phyloP scores from a whole-genome alignment of 2,888 invertebrate genomes.

The Melanargia galathea region DNA sequence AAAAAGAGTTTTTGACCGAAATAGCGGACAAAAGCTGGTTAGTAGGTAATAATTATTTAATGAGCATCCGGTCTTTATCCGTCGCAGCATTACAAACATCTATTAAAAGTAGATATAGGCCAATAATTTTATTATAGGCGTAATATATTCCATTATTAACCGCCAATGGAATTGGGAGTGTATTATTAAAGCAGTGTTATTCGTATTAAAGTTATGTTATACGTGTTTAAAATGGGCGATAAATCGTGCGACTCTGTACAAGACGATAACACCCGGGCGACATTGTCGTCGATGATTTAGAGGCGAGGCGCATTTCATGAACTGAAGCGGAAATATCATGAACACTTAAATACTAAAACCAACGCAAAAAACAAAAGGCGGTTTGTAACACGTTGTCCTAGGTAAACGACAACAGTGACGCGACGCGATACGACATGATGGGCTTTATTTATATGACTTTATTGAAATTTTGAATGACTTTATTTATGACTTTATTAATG shows the following conservation, averaged over 20 bases:
- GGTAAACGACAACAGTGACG: too few relatives aligned
- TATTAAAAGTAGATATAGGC: neutral
- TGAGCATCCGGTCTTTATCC: neutral
- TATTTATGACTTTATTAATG: too few relatives aligned
- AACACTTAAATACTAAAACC: too few relatives aligned
- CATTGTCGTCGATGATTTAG: conserved; percentile 20
- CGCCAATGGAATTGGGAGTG: conserved; percentile 21
- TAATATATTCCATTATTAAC: conserved; percentile 30
- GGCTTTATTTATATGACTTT: too few relatives aligned
- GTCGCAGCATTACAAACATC: neutral
- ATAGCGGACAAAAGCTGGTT: too few relatives aligned
- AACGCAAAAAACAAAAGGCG: too few relatives aligned
- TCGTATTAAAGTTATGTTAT: conserved; percentile 30
- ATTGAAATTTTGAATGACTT: too few relatives aligned
- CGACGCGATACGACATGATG: too few relatives aligned
- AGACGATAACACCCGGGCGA: conserved; percentile 32
- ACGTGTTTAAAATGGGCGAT: conserved; percentile 24
- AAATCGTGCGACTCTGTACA: conserved; percentile 29
- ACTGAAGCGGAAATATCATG: conserved; percentile 5
- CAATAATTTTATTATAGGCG: conserved; percentile 17
- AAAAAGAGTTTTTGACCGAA: too few relatives aligned
- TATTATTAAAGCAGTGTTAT: conserved; percentile 32
- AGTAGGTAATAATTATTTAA: too few relatives aligned
- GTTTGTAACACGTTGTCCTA: too few relatives aligned
- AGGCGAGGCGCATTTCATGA: neutral